Evolutionary conservation across 2,888 invertebrate species (phyloP), one percentile per base, ranked within the genome.

Genomic region (Synergus laeviventris): DNA sequence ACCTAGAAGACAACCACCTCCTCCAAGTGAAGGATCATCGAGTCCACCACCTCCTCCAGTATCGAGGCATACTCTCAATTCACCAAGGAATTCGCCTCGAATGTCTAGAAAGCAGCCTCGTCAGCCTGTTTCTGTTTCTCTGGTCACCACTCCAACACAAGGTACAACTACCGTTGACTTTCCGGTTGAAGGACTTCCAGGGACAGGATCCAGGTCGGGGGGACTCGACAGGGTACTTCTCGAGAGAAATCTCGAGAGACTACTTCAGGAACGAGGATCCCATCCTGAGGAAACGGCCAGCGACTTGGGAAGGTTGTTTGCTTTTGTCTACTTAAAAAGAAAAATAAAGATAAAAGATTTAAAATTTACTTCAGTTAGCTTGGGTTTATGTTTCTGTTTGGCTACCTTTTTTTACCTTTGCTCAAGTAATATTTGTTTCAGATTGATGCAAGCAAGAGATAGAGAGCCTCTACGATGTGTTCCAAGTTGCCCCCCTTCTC

Each of bases 191-290:
- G 78, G 78, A 5, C 81, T 85, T 14, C 81, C 85, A 2, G 78
- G 83, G 11, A 78, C 82, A 14, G 74, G 78, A 24, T 78, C 80
- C 59, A 84, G 87, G 75, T 82, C 86, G 45, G 89, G 89, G 87
- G 92, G 95, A 83, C 87, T 95, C 86, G 94, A 96, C 87, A 92
- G 95, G 86, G 94, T 94, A 0, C 91, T 94, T 73, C 92, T 94
- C 9, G 95, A 95, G 86, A 92, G 94, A 84, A 95, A 95, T 87
- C 92, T 95, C 80, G 95, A 94, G 83, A 92, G 94, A 79, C 87
- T 93, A 36, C 89, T 93, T 38, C 92, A 92, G 7, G 94, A 94
- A 81, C 89, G 92, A 76, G 89, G 86, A 61, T 84, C 87, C 24
- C 86, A 89, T 76, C 80, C 86, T 4, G 90, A 90, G 21, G 90